These are phyloP conservation scores for Mareca penelope DNA, from an alignment of 2,797 vertebrate species.

Conservation along the genomic window DNA sequence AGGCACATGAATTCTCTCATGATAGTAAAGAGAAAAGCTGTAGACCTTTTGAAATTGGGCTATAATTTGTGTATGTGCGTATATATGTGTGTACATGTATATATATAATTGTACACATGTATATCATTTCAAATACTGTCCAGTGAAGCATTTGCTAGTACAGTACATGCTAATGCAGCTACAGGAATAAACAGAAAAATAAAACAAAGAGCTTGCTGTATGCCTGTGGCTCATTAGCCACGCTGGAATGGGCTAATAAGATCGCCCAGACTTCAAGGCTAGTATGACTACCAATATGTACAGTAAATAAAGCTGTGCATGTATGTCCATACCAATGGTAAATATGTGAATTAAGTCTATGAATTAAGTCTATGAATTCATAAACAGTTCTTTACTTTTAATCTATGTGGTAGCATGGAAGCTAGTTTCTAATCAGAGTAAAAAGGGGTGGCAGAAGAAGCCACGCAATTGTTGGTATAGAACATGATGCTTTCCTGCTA, in stretches of 20 bases:
- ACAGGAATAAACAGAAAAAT: background rate
- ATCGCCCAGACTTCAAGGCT: background rate
- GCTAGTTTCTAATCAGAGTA: background rate
- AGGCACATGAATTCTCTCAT: background rate
- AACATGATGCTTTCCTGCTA: background rate
- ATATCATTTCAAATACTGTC: background rate
- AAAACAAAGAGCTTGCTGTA: background rate
- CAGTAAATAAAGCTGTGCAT: background rate
- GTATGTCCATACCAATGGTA: no score
- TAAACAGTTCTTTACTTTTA: background rate
- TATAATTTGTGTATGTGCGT: rapidly evolving
- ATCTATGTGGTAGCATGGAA: background rate
- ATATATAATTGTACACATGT: no score
- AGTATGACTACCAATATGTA: no score
- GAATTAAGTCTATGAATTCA: background rate
- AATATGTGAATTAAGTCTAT: no score
- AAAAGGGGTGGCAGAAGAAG: background rate
- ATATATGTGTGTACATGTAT: background rate
- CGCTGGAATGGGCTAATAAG: no score
- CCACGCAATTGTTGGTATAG: background rate
- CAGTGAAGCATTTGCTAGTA: background rate
- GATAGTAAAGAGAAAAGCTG: background rate
- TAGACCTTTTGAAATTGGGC: background rate
- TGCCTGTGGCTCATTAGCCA: background rate
- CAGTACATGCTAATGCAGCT: background rate